A percentile compares a stretch with the other conserved stretches of the same genome.
phyloP scores from a whole-genome alignment of 2,113 vertebrate species.

The Plestiodon gilberti region DNA sequence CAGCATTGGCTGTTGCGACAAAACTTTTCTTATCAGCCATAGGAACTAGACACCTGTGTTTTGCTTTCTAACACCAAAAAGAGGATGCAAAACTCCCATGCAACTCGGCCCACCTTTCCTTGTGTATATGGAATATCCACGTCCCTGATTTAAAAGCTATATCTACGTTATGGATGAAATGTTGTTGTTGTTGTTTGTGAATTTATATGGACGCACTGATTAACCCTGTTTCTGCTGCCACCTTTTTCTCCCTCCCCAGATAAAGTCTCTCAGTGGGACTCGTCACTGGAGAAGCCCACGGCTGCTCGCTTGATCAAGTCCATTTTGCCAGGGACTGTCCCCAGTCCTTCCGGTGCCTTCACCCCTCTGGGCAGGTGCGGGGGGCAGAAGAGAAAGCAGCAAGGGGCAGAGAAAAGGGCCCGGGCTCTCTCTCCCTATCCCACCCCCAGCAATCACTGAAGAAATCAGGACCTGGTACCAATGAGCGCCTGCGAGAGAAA shows the following conservation, averaged over 20 bases:
- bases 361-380: conserved; percentile 23
- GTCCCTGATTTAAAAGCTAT: neutral
- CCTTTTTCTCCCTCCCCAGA: neutral
- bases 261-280: conserved; percentile 10
- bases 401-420: neutral
- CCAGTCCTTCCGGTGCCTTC: conserved; percentile 38
- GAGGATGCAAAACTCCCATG: neutral
- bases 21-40: neutral
- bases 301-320: conserved; percentile 26
- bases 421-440: conserved; percentile 10
- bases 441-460: conserved; percentile 4
- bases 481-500: conserved; percentile 10
- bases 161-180: neutral
- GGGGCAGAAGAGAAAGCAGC: conserved; percentile 32
- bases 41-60: neutral
- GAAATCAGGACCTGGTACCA: conserved; percentile 25
- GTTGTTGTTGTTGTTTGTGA: too few species aligned
- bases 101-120: neutral
- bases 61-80: neutral
- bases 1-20: neutral
- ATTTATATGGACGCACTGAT: neutral
- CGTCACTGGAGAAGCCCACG: conserved; percentile 10
- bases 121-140: too few species aligned
- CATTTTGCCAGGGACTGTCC: conserved; percentile 26
- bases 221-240: neutral